phyloP scores from a whole-genome alignment of 2,888 invertebrate species.

The Noctua fimbriata region DNA sequence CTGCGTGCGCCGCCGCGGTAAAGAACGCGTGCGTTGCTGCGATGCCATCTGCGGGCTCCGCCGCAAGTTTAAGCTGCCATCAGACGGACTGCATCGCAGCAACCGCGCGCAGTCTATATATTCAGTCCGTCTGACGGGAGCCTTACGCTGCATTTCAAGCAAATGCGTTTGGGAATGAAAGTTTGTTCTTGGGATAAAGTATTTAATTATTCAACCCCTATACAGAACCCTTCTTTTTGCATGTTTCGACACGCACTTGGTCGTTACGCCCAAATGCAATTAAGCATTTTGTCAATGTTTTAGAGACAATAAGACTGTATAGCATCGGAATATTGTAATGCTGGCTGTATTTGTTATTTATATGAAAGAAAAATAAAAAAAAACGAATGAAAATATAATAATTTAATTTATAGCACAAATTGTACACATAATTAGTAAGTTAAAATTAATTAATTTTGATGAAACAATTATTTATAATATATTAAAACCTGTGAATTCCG shows the following conservation, averaged over 20 bases:
- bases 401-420: constrained; percentile 47
- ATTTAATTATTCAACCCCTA: background rate
- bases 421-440: constrained; percentile 32
- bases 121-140: no score
- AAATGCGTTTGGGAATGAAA: no score
- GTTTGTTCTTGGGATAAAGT: background rate
- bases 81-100: no score
- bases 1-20: no score
- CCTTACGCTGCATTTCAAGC: background rate
- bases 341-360: background rate
- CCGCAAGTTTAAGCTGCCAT: no score
- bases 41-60: no score
- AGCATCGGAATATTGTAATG: background rate
- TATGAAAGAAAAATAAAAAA: constrained; percentile 28
- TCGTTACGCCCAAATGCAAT: background rate
- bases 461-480: constrained; percentile 21
- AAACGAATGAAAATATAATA: constrained; percentile 25
- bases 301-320: background rate
- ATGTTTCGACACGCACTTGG: background rate
- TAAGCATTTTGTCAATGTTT: background rate
- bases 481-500: constrained; percentile 37
- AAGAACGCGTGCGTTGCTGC: no score
- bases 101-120: no score
- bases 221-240: background rate
- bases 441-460: constrained; percentile 14